Evolutionary conservation across 1,140 invertebrate genomes (phyloP), one percentile per base, ranked within the genome.

Genomic region (Procambarus virginalis): DNA sequence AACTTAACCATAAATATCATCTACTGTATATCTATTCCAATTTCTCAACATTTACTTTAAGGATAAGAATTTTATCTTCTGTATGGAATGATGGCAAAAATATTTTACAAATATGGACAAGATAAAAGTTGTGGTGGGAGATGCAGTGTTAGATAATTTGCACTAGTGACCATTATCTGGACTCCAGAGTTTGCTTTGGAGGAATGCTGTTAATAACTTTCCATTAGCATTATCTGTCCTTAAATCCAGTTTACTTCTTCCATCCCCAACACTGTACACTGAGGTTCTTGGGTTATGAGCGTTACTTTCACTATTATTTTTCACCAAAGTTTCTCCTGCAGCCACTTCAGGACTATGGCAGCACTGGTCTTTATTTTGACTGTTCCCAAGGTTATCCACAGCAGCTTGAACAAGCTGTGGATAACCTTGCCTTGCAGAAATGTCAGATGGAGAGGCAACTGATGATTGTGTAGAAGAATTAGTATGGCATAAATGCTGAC

Each of bases 171-270:
- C 68, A 84, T 89, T 89, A 89, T 89, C 88, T 89, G 48, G 58
- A 76, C 55, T 84, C 81, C 22, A 89, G 22, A n/a, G 73, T 78
- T 22, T 78, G 81, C 51, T 64, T 79, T 45, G 79, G 8, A 60
- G 49, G 85, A 79, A 64, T 68, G 49, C 51, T 76, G 17, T 76
- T 83, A 22, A 49, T 82, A 68, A 78, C 51, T 78, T 64, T 14
- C 70, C 81, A 60, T 89, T 81, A 68, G 81, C 22, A 77, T 48
- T 70, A n/a, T 89, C 88, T 77, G 76, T 84, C 81, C 88, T 89
- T 49, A 89, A 48, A 68, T 89, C 88, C 76, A 89, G 73, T 68
- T 89, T 81, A 78, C 88, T 89, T 12, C 82, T 46, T n/a, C 60
- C n/a, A 78, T 89, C 88, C 48, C 88, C 75, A 51, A 22, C 75